These are phyloP conservation scores for Pseudopleuronectes americanus DNA, from an alignment of 2,797 vertebrate species.

Conservation along the genomic window DNA sequence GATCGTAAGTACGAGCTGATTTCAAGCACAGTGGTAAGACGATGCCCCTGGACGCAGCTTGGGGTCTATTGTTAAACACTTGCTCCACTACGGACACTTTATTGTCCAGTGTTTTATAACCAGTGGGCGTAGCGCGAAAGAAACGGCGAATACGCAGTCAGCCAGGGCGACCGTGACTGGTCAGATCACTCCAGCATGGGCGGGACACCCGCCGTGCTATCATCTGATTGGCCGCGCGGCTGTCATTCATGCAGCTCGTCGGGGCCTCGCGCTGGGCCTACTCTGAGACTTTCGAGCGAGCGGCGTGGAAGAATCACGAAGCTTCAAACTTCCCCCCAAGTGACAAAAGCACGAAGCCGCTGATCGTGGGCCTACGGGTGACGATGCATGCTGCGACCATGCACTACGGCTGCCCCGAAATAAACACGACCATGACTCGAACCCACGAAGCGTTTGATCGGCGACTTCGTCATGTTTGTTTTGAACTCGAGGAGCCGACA, in stretches of 20 bases:
- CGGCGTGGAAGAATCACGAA: constrained; percentile 65
- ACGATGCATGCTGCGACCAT: rapidly evolving
- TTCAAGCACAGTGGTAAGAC: rapidly evolving
- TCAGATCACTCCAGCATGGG: background rate
- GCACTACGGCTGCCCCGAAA: rapidly evolving
- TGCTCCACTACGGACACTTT: constrained; percentile 38
- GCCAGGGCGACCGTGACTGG: constrained; percentile 32
- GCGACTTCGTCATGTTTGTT: constrained; percentile 78
- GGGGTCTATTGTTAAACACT: constrained; percentile 11
- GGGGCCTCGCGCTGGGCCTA: constrained; percentile 77
- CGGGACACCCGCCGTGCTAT: background rate
- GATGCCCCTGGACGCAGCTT: rapidly evolving
- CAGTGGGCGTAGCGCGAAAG: constrained; percentile 53
- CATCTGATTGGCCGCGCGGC: constrained; percentile 51
- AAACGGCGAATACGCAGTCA: constrained; percentile 9
- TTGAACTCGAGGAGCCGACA: constrained; percentile 78
- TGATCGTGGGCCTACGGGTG: background rate
- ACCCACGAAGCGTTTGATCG: background rate
- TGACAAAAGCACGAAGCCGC: background rate
- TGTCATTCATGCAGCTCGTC: constrained; percentile 62
- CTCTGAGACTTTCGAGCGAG: constrained; percentile 67
- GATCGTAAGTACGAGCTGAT: background rate
- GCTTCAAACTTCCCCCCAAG: constrained; percentile 62
- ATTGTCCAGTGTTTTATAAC: constrained; percentile 79
- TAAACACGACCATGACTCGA: background rate